A percentile compares a stretch with the other conserved stretches of the same genome.
Evolutionary conservation across 2,113 vertebrate species (phyloP).

Genomic region (Spermophilus dauricus): DNA sequence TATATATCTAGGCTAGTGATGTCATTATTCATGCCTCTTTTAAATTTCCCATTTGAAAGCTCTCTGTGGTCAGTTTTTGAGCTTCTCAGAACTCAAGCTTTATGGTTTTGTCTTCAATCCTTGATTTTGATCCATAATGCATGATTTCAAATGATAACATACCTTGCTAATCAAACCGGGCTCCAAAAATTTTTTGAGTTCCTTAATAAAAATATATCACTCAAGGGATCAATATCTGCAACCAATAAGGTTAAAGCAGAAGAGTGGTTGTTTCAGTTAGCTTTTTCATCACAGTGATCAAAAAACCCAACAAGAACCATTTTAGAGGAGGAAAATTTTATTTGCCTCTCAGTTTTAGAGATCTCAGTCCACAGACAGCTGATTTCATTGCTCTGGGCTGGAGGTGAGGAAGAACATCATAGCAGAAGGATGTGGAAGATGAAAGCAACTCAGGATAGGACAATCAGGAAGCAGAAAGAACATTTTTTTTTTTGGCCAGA

Average conservation of each 20-base stretch:
- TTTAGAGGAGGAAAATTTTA: too few species aligned
- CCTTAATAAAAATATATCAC: conserved; percentile 45
- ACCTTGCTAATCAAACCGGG: conserved; percentile 25
- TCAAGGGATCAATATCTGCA: neutral
- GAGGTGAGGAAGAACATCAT: too few species aligned
- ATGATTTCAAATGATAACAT: conserved; percentile 23
- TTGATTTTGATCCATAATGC: conserved; percentile 54
- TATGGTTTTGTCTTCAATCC: conserved; percentile 40
- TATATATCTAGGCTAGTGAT: neutral
- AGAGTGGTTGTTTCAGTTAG: neutral
- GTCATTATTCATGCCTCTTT: neutral
- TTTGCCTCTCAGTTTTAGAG: too few species aligned
- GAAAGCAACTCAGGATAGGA: too few species aligned
- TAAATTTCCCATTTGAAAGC: neutral
- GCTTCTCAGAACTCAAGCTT: conserved; percentile 18
- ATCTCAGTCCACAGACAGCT: too few species aligned
- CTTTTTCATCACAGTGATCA: too few species aligned
- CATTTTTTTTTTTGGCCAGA: too few species aligned
- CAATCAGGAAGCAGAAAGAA: too few species aligned
- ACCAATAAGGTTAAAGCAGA: neutral
- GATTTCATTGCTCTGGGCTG: too few species aligned
- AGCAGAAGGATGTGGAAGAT: too few species aligned
- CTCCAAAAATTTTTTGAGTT: conserved; percentile 10
- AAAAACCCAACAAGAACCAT: too few species aligned
- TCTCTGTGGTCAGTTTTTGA: neutral